Conservation (phyloP, 2,888 invertebrate genomes). For the Drosophila melanosoma region DNA sequence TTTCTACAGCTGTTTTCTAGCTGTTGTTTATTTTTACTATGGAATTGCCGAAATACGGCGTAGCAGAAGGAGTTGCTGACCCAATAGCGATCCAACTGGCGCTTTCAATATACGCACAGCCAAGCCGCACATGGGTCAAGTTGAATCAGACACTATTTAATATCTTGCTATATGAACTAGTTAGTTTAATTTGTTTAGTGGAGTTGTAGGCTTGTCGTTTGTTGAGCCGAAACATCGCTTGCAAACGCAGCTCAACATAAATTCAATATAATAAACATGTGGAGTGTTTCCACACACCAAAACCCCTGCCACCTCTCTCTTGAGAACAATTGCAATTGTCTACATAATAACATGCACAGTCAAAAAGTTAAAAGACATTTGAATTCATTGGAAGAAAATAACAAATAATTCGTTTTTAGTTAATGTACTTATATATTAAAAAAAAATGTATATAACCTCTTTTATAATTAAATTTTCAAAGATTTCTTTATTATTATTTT, state of each 20-base stretch:
- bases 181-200: constrained; percentile 4
- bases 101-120: constrained; percentile 19
- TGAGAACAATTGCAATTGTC: constrained; percentile 58
- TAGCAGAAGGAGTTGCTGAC: constrained; percentile 2
- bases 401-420: too few species aligned
- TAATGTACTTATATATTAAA: too few species aligned
- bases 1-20: constrained; percentile 17
- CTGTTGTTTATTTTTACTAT: constrained; percentile 45
- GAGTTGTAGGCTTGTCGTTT: constrained; percentile 17
- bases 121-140: constrained; percentile 19
- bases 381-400: not conserved
- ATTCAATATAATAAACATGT: constrained; percentile 62
- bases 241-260: constrained; percentile 60
- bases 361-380: not conserved
- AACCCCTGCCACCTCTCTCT: not conserved
- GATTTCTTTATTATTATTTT: not conserved
- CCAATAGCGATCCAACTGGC: not conserved
- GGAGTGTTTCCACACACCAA: constrained; percentile 2
- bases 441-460: not conserved
- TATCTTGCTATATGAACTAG: constrained; percentile 32
- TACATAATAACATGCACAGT: constrained; percentile 48
- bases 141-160: constrained; percentile 45
- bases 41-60: constrained; percentile 61
- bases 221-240: constrained; percentile 41
- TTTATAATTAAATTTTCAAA: not conserved